These are phyloP conservation scores for Prunella fulvescens DNA, from an alignment of 2,113 vertebrate species.

Conservation along the genomic window DNA sequence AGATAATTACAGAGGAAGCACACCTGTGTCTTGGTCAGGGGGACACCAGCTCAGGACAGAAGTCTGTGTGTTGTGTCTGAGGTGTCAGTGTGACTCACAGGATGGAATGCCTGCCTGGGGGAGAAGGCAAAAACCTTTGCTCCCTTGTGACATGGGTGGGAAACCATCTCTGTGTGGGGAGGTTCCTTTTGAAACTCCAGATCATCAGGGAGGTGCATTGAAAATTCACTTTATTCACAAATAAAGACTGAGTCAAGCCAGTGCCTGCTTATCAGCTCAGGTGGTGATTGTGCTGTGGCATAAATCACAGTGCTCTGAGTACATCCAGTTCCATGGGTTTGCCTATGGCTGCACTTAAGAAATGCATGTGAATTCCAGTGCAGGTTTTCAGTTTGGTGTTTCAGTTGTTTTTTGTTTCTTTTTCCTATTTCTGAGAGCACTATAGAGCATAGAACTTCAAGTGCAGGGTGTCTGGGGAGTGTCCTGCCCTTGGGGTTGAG, in stretches of 20 bases:
- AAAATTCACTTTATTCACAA: background rate
- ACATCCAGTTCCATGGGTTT: background rate
- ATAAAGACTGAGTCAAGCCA: background rate
- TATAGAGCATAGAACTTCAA: background rate
- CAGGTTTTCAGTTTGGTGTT: background rate
- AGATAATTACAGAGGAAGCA: background rate
- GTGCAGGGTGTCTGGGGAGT: accelerated
- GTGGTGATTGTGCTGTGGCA: background rate
- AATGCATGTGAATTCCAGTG: background rate
- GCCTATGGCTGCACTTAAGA: background rate
- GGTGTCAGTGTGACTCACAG: background rate
- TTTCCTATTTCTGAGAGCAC: background rate
- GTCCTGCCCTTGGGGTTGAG: background rate
- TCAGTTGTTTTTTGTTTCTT: background rate
- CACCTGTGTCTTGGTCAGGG: background rate
- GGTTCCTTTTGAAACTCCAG: background rate
- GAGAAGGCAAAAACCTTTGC: background rate
- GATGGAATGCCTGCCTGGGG: background rate
- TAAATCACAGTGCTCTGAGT: background rate
- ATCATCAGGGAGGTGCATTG: background rate
- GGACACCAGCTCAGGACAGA: background rate
- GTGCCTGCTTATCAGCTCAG: accelerated
- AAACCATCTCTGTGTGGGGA: background rate
- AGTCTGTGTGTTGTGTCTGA: background rate
- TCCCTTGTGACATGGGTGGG: background rate